Percentiles rank a stretch among this genome's conserved stretches.
Conservation (phyloP, 2,888 invertebrate species). For the Acheta domesticus region DNA sequence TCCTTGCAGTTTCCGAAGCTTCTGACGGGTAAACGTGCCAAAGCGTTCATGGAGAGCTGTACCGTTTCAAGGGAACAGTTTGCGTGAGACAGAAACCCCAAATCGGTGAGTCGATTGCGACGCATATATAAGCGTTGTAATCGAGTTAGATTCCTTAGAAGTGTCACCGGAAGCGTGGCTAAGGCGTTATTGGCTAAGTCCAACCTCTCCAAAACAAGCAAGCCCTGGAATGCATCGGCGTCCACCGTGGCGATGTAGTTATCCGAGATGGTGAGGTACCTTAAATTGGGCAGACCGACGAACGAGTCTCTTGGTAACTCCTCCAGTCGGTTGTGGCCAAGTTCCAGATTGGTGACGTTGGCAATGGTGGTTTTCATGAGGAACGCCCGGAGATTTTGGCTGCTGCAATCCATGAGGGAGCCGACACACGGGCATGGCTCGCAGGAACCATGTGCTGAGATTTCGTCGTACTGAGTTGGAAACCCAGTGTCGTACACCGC, state of each 20-base stretch:
- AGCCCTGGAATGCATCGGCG: not conserved
- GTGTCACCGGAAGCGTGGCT: not conserved
- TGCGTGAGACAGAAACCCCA: not conserved
- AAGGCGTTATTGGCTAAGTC: not conserved
- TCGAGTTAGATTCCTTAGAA: not conserved
- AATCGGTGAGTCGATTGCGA: not conserved
- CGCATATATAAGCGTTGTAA: not conserved
- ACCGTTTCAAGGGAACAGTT: not conserved
- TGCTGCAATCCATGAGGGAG: not conserved
- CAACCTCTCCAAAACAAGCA: not conserved
- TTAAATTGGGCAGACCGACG: not conserved
- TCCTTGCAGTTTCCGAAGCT: not conserved
- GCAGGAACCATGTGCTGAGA: not conserved
- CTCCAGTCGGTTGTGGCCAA: not conserved
- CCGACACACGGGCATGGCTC: not conserved
- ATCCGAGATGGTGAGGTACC: not conserved
- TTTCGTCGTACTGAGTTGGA: no score
- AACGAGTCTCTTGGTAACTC: not conserved
- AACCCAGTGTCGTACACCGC: no score
- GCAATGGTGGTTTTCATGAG: not conserved
- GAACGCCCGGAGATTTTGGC: not conserved
- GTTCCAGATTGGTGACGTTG: not conserved
- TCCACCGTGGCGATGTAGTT: not conserved
- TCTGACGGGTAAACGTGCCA: not conserved
- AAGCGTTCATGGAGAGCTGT: not conserved